Evolutionary conservation across 2,113 vertebrate species (phyloP).

Genomic region (Colossoma macropomum): DNA sequence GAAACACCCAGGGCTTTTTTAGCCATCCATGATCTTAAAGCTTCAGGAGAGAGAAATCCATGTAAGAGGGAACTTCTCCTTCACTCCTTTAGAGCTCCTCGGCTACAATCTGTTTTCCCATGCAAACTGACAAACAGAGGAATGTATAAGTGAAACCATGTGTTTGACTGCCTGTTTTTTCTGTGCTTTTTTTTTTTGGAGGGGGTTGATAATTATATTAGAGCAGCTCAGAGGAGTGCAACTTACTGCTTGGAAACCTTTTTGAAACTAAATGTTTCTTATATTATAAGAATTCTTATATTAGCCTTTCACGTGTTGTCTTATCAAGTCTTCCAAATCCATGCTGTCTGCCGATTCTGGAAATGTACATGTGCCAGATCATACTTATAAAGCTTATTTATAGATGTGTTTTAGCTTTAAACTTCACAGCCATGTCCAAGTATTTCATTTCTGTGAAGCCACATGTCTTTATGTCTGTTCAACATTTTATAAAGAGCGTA

Average conservation of each 20-base stretch:
- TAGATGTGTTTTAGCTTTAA: neutral
- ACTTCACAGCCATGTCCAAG: neutral
- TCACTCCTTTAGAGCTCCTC: constrained; percentile 19
- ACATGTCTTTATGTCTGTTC: too few relatives aligned
- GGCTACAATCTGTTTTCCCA: constrained; percentile 68
- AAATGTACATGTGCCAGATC: neutral
- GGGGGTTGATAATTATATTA: constrained; percentile 67
- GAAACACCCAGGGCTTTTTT: constrained; percentile 7
- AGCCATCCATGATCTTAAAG: constrained; percentile 8
- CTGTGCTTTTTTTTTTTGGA: neutral
- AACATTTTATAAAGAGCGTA: neutral
- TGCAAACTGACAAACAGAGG: constrained; percentile 58
- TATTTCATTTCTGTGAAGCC: neutral
- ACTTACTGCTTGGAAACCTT: constrained; percentile 61
- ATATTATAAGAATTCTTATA: neutral
- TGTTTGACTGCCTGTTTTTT: constrained; percentile 65
- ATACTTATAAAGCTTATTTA: neutral
- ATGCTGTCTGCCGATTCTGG: neutral
- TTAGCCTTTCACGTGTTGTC: neutral
- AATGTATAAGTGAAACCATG: constrained; percentile 75
- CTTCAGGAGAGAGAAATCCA: constrained; percentile 20
- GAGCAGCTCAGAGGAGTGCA: constrained; percentile 56
- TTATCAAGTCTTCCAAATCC: neutral
- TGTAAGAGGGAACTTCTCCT: constrained; percentile 6
- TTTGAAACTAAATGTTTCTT: constrained; percentile 10